A percentile compares a stretch with the other conserved stretches of the same genome.
Conservation (phyloP, 2,888 invertebrate species). For the Noctua pronuba region DNA sequence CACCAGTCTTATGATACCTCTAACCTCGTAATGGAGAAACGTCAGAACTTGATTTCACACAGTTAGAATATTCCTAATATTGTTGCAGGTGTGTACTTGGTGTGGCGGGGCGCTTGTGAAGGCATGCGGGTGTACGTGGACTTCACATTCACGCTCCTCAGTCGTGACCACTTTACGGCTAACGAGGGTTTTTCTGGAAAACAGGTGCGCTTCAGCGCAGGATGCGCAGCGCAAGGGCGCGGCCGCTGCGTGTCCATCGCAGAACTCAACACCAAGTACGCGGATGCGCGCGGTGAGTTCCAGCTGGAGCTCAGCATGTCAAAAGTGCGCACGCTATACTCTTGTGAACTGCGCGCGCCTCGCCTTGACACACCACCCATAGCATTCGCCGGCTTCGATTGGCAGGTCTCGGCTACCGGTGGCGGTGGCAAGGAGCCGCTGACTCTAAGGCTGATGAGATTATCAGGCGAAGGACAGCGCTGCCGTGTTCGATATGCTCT, state of each 20-base stretch:
- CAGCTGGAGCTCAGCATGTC: conserved; percentile 95
- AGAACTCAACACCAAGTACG: conserved; percentile 93
- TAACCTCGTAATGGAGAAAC: not conserved
- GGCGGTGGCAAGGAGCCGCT: conserved; percentile 90
- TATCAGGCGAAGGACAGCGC: conserved; percentile 95
- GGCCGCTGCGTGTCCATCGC: conserved; percentile 93
- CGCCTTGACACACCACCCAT: conserved; percentile 90
- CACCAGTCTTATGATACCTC: not conserved
- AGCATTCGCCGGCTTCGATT: conserved; percentile 95
- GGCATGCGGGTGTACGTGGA: conserved; percentile 95
- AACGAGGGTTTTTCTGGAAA: conserved; percentile 95
- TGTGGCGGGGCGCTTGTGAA: conserved; percentile 94
- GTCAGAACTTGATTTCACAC: not conserved
- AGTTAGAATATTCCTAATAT: conserved; percentile 18
- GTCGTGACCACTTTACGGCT: conserved; percentile 95
- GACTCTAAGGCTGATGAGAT: conserved; percentile 91
- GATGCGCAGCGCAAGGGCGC: conserved; percentile 93
- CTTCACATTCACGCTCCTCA: conserved; percentile 94
- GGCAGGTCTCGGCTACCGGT: conserved; percentile 93
- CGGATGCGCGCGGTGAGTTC: conserved; percentile 95
- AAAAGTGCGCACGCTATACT: conserved; percentile 93
- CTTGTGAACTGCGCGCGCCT: conserved; percentile 92
- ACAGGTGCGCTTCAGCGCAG: conserved; percentile 92
- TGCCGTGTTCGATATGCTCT: conserved; percentile 94
- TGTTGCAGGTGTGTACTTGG: conserved; percentile 93